Conservation (phyloP, 2,888 invertebrate species). For the Eupithecia abbreviata region DNA sequence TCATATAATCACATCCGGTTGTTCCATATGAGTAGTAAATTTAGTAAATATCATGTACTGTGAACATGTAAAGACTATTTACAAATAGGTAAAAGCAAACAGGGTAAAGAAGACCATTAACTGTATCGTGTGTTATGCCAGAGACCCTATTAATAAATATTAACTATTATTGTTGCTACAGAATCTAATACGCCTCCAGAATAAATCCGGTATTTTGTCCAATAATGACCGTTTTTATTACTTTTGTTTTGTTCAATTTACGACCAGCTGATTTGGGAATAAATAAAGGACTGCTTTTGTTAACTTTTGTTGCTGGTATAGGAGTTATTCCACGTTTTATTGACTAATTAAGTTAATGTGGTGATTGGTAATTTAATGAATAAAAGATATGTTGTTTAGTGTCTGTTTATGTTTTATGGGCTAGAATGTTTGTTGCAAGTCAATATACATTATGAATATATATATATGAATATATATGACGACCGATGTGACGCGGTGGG, state of each 20-base stretch:
- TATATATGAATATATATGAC: too few relatives aligned
- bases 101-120: background rate
- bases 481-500: too few relatives aligned
- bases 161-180: slow-evolving; percentile 51
- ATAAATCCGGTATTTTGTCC: slow-evolving; percentile 40
- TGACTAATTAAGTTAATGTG: slow-evolving; percentile 25
- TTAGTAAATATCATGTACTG: too few relatives aligned
- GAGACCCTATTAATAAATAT: slow-evolving; percentile 33
- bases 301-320: slow-evolving; percentile 13
- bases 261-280: slow-evolving; percentile 34
- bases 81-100: background rate
- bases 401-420: background rate
- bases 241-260: slow-evolving; percentile 36
- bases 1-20: background rate
- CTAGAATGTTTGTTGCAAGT: background rate
- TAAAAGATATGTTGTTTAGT: slow-evolving; percentile 5
- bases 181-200: slow-evolving; percentile 45
- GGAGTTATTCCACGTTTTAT: slow-evolving; percentile 28
- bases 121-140: background rate
- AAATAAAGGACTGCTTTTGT: slow-evolving; percentile 28
- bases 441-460: too few relatives aligned
- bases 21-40: background rate
- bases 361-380: slow-evolving; percentile 15
- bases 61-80: background rate
- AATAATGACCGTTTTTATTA: slow-evolving; percentile 38